Conservation (phyloP, 53 echinoderm and acorn worm genomes). For the Pentamera pediparva region DNA sequence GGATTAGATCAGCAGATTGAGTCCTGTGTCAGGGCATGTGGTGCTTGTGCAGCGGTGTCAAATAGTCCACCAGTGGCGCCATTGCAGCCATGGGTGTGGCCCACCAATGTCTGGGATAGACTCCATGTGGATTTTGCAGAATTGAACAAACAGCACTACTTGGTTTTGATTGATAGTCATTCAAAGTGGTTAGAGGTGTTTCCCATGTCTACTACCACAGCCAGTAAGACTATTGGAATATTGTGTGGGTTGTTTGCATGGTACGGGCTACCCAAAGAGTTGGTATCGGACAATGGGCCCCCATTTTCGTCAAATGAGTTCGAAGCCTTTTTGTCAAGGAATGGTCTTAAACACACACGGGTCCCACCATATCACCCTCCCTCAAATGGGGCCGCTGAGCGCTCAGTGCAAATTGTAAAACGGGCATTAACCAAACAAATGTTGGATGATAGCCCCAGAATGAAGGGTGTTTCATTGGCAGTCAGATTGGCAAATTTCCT, state of each 20-base stretch:
- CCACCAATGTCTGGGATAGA: background rate
- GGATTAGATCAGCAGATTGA: background rate
- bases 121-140: conserved; percentile 8
- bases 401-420: conserved; percentile 41
- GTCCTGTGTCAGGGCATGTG: background rate
- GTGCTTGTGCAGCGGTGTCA: background rate
- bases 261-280: background rate
- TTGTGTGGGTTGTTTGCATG: background rate
- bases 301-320: conserved; percentile 25
- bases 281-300: conserved; percentile 12
- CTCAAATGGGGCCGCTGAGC: conserved; percentile 29
- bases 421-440: conserved; percentile 27
- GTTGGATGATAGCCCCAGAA: conserved; percentile 5
- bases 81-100: background rate
- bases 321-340: conserved; percentile 16
- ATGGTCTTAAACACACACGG: conserved; percentile 37
- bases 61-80: background rate
- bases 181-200: background rate
- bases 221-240: background rate
- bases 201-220: background rate
- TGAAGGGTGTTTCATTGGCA: conserved; percentile 7
- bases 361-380: conserved; percentile 22
- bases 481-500: conserved; percentile 45
- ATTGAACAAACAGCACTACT: background rate
- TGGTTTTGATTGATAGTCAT: background rate